phyloP scores from a whole-genome alignment of 2,113 vertebrate genomes.

The Acinonyx jubatus region DNA sequence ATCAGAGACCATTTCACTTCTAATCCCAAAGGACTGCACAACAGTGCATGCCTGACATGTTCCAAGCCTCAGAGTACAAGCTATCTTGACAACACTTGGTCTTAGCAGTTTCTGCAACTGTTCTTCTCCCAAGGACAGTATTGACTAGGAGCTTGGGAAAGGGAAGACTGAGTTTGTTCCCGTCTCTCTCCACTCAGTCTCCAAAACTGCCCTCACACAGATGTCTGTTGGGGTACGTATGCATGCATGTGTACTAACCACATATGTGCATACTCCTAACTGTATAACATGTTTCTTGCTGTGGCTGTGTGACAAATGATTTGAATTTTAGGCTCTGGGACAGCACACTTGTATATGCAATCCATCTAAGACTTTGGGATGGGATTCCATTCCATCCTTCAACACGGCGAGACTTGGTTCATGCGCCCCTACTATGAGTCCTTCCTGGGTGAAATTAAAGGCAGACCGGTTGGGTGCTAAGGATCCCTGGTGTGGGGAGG shows the following conservation, averaged over 20 bases:
- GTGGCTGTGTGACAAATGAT: conserved; percentile 81
- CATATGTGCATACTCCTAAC: conserved; percentile 56
- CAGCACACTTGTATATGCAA: conserved; percentile 85
- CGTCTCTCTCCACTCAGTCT: conserved; percentile 61
- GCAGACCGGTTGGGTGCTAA: conserved; percentile 90
- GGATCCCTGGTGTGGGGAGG: conserved; percentile 89
- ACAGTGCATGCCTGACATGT: neutral
- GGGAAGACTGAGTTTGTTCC: conserved; percentile 29
- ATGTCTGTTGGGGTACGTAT: conserved; percentile 77
- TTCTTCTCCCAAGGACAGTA: conserved; percentile 53
- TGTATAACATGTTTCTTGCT: conserved; percentile 85
- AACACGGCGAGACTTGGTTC: conserved; percentile 80
- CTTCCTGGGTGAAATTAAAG: conserved; percentile 88
- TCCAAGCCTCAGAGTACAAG: conserved; percentile 35
- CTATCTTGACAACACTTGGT: conserved; percentile 27
- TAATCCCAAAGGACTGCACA: conserved; percentile 13
- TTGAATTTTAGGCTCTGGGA: conserved; percentile 87
- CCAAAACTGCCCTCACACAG: conserved; percentile 55
- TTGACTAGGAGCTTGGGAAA: conserved; percentile 56
- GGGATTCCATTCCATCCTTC: conserved; percentile 79
- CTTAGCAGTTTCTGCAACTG: conserved; percentile 46
- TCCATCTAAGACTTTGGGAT: conserved; percentile 80
- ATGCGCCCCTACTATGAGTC: conserved; percentile 81
- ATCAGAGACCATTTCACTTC: conserved; percentile 41
- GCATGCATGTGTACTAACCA: conserved; percentile 62